Percentiles rank a stretch among this genome's conserved stretches.
Evolutionary conservation across 64 coral and sea anemone genomes (phyloP).

Genomic region (Stichodactyla helianthus): DNA sequence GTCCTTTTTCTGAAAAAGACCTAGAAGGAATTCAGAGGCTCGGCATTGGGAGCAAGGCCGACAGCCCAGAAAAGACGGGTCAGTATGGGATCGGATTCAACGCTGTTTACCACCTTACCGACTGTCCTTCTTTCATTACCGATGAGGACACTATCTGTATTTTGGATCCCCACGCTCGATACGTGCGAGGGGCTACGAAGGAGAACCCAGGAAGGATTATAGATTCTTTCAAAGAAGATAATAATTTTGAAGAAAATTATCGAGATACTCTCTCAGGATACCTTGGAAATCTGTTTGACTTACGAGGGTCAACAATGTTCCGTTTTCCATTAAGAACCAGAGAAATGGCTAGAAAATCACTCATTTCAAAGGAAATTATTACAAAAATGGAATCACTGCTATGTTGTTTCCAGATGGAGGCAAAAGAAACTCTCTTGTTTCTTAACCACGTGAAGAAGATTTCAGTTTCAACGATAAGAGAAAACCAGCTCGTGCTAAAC

Average conservation of each 20-base stretch:
- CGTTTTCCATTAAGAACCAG: constrained; percentile 61
- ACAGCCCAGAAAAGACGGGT: constrained; percentile 67
- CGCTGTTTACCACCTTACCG: constrained; percentile 69
- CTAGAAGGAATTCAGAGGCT: constrained; percentile 60
- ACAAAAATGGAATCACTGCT: constrained; percentile 22
- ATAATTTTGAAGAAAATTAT: constrained; percentile 63
- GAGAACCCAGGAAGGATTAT: constrained; percentile 67
- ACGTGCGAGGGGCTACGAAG: constrained; percentile 40
- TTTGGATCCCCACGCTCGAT: constrained; percentile 69
- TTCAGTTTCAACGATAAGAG: constrained; percentile 58
- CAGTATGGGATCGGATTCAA: constrained; percentile 83
- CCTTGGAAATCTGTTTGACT: constrained; percentile 71
- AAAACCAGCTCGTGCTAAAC: constrained; percentile 28
- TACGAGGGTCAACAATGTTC: constrained; percentile 70
- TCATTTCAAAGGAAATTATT: constrained; percentile 48
- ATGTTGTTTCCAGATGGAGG: constrained; percentile 26
- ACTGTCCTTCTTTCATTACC: constrained; percentile 82
- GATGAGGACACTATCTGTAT: constrained; percentile 80
- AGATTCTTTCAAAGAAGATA: constrained; percentile 22
- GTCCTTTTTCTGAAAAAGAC: constrained; percentile 45
- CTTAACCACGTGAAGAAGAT: constrained; percentile 81
- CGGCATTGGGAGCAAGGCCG: constrained; percentile 59
- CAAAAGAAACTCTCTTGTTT: constrained; percentile 75
- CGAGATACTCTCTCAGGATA: constrained; percentile 66
- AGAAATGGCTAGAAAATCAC: constrained; percentile 24